Percentiles rank a stretch among this genome's conserved stretches.
phyloP scores from a whole-genome alignment of 1,140 invertebrate genomes.

The Nebria ingens region DNA sequence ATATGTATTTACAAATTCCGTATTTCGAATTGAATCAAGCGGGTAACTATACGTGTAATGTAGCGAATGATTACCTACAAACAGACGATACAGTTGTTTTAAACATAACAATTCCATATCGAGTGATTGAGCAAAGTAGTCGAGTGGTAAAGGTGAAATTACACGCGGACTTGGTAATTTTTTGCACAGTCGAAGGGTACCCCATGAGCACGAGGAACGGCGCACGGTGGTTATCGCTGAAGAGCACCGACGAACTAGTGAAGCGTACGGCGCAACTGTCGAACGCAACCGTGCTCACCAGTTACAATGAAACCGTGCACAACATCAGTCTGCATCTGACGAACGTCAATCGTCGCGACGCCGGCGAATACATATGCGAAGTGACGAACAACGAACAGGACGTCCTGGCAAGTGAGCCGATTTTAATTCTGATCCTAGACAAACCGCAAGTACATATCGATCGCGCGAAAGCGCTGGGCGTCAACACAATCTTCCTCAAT shows the following conservation, averaged over 20 bases:
- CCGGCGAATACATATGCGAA: conserved; percentile 52
- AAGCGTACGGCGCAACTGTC: conserved; percentile 42
- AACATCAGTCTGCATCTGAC: conserved; percentile 42
- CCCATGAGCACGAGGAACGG: conserved; percentile 44
- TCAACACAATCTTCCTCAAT: conserved; percentile 63
- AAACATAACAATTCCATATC: conserved; percentile 37
- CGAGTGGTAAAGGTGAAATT: conserved; percentile 38
- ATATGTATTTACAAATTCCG: conserved; percentile 31
- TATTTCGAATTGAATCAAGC: conserved; percentile 35
- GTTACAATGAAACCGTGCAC: conserved; percentile 46
- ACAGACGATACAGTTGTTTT: conserved; percentile 29
- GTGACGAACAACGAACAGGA: conserved; percentile 27
- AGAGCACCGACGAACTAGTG: not conserved
- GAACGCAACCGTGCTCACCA: conserved; percentile 35
- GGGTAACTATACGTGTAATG: conserved; percentile 39
- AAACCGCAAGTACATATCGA: conserved; percentile 60
- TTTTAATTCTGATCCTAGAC: conserved; percentile 53
- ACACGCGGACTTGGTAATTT: conserved; percentile 37
- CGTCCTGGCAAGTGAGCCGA: conserved; percentile 26
- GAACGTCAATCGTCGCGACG: conserved; percentile 50
- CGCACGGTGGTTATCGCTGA: conserved; percentile 41
- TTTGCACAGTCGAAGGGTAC: conserved; percentile 46
- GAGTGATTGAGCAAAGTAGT: conserved; percentile 33
- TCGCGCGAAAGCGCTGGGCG: conserved; percentile 62
- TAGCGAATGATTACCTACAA: conserved; percentile 23